A percentile compares a stretch with the other conserved stretches of the same genome.
Evolutionary conservation across 2,888 invertebrate genomes (phyloP).

Genomic region (Pristionchus exspectatus): DNA sequence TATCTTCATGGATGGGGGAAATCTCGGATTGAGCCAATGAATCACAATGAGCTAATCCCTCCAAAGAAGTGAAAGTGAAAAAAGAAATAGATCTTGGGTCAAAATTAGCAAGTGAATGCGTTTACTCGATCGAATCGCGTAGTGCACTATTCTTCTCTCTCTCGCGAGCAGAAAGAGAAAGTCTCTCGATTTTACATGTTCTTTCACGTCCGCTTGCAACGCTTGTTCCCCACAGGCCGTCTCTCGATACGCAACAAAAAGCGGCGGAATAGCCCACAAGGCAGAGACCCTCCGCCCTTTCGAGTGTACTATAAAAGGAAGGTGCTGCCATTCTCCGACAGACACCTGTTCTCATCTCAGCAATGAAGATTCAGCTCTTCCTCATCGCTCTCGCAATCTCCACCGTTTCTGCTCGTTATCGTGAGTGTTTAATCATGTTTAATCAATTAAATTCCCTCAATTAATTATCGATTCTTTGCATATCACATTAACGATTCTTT

Average conservation of each 20-base stretch:
- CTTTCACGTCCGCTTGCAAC: slow-evolving; percentile 29
- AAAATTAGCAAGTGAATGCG: slow-evolving; percentile 36
- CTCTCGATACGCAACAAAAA: slow-evolving; percentile 41
- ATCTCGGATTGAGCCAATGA: neutral
- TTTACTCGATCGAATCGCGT: slow-evolving; percentile 23
- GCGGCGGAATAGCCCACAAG: slow-evolving; percentile 45
- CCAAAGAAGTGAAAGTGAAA: slow-evolving; percentile 11
- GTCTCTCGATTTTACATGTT: slow-evolving; percentile 32
- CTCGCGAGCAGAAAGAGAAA: slow-evolving; percentile 27
- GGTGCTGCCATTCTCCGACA: slow-evolving; percentile 34
- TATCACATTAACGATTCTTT: neutral
- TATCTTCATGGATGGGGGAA: neutral
- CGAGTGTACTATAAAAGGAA: slow-evolving; percentile 50
- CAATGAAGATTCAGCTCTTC: slow-evolving; percentile 44
- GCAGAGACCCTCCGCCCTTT: slow-evolving; percentile 48
- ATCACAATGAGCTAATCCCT: neutral
- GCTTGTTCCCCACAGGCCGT: slow-evolving; percentile 39
- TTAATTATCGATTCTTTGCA: neutral
- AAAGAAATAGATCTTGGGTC: slow-evolving; percentile 10
- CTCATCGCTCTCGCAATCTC: slow-evolving; percentile 33
- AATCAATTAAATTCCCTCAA: neutral
- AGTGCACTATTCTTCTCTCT: slow-evolving; percentile 35
- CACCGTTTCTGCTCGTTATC: slow-evolving; percentile 23
- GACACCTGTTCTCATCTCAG: slow-evolving; percentile 38
- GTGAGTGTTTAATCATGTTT: neutral